Percentiles rank a stretch among this genome's conserved stretches.
Evolutionary conservation across 37 sponge, comb jelly and placozoan genomes (phyloP).

Genomic region (Haliclona indistincta): DNA sequence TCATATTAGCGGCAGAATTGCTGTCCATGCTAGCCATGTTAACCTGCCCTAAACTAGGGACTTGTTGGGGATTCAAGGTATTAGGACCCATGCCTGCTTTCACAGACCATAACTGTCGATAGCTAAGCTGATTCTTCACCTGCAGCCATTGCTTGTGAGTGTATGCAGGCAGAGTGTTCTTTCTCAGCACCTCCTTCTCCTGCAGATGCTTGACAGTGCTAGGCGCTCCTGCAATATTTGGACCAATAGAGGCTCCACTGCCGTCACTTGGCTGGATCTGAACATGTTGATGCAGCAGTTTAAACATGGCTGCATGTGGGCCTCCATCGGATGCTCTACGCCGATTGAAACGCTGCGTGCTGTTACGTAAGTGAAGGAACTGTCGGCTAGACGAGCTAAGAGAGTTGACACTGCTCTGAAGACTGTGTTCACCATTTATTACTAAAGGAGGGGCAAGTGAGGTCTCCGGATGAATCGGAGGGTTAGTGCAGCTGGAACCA

Average conservation of each 20-base stretch:
- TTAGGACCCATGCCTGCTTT: not conserved
- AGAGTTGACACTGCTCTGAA: slow-evolving; percentile 32
- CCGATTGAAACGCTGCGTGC: slow-evolving; percentile 3
- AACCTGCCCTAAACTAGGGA: no score
- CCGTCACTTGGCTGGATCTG: no score
- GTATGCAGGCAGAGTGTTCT: not conserved
- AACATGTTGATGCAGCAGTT: slow-evolving; percentile 36
- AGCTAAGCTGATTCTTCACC: slow-evolving; percentile 24
- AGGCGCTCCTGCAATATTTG: no score
- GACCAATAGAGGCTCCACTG: no score
- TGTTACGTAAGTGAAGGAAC: slow-evolving; percentile 11
- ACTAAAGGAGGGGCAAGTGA: not conserved
- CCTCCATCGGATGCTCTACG: slow-evolving; percentile 61
- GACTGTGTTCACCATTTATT: slow-evolving; percentile 2
- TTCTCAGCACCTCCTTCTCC: not conserved
- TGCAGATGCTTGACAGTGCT: slow-evolving; percentile 4
- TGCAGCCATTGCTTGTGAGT: slow-evolving; percentile 41
- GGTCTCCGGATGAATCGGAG: not conserved
- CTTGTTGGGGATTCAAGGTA: not conserved
- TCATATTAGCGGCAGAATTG: not conserved
- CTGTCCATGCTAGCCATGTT: not conserved
- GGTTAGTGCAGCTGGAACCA: slow-evolving; percentile 5
- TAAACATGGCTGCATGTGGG: slow-evolving; percentile 36
- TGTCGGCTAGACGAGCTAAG: not conserved
- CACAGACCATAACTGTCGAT: slow-evolving; percentile 8